Evolutionary conservation across 2,888 invertebrate genomes (phyloP), one percentile per base, ranked within the genome.

Genomic region (Ennomos quercinarius): DNA sequence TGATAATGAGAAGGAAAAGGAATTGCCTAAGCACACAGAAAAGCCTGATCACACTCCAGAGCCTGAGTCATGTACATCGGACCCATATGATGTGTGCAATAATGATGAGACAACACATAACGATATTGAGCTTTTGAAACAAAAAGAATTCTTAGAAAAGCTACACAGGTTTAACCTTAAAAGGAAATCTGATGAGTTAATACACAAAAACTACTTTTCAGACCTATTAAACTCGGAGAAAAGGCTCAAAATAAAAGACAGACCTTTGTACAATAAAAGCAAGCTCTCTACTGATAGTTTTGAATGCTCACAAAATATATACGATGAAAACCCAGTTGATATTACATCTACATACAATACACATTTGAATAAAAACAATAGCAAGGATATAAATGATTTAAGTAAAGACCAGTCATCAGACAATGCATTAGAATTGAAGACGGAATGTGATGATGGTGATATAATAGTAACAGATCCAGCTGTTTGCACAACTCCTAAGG

Each of bases 361-460:
- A 56, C 80, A 81, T 52, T 64, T 78, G 40, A 81, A 81, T 51
- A 84, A 79, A 72, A 78, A 72, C 67, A 68, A 67, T 43, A 64
- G 61, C 38, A 81, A 81, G 72, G 87, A 88, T 60, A 51, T 65
- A 8, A 77, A 67, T 74, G 87, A 89, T 12, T 79, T 78, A 61
- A 74, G 67, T 69, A 86, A 83, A 66, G 84, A 84, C 34, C 80
- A 77, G 58, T 69, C 73, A 11, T 66, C 77, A 47, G 81, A 86
- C 36, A 79, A 74, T 69, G 69, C 76, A 13, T 50, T 89, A 53
- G 91, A 91, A 66, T 66, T 91, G 43, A 92, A 92, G 79, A 87
- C 89, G 2, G 92, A 92, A 83, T 89, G 87, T 78, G 91, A 92
- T 77, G 91, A 91, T 50, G 83, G 84, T 76, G 92, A 91, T 63